Conservation (phyloP, 2,797 vertebrate species). For the Eidolon dupreanum region DNA sequence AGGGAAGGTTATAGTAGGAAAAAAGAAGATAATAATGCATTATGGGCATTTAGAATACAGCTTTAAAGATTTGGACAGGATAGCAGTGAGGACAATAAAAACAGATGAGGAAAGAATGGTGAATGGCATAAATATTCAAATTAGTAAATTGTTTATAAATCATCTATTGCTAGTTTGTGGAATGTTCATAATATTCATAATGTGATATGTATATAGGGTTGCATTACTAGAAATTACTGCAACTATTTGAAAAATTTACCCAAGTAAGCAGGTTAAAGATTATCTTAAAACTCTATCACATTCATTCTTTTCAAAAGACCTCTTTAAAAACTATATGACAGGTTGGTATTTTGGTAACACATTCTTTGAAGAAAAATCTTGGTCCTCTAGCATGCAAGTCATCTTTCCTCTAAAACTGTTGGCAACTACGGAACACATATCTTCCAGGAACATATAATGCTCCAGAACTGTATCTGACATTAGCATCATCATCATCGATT, state of each 20-base stretch:
- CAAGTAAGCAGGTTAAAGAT: neutral
- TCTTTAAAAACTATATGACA: neutral
- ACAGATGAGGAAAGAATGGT: neutral
- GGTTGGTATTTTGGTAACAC: neutral
- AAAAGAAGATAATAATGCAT: neutral
- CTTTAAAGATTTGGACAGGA: neutral
- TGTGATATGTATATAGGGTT: neutral
- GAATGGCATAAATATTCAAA: slow-evolving; percentile 3
- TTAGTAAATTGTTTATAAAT: neutral
- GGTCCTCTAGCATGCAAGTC: neutral
- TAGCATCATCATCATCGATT: neutral
- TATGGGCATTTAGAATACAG: neutral
- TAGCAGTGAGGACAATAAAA: neutral
- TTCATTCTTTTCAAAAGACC: neutral
- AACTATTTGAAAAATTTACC: neutral
- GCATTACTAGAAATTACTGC: neutral
- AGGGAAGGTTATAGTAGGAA: neutral
- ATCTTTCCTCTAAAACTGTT: neutral
- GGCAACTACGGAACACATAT: neutral
- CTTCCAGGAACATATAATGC: neutral
- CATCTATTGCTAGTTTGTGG: neutral
- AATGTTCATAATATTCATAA: neutral
- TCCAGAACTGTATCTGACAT: neutral
- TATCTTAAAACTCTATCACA: neutral
- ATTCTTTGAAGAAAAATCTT: neutral